phyloP scores from a whole-genome alignment of 1,140 invertebrate genomes.

The Stegodyphus dumicola region DNA sequence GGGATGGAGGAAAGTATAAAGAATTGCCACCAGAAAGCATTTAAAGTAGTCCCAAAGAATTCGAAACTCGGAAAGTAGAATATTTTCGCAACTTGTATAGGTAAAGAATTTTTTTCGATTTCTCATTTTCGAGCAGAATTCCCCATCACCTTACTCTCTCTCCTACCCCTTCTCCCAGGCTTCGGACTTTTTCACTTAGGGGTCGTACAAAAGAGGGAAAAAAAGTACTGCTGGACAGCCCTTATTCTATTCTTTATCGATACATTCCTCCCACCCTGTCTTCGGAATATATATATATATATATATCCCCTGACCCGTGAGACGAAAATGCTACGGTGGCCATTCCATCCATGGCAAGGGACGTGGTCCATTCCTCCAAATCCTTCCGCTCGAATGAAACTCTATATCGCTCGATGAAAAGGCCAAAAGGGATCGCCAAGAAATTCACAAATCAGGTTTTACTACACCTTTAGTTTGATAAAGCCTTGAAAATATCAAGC shows the following conservation, averaged over 20 bases:
- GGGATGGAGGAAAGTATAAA: conserved; percentile 32
- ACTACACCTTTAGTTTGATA: no score
- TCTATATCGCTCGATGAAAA: neutral
- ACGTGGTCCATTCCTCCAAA: conserved; percentile 37
- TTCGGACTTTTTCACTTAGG: neutral
- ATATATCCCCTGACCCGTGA: conserved; percentile 2
- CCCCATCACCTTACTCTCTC: neutral
- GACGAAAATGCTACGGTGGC: conserved; percentile 39
- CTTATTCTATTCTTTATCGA: conserved; percentile 44
- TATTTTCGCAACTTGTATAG: conserved; percentile 42
- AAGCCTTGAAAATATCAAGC: no score
- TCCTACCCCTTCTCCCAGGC: neutral
- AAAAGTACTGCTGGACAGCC: conserved; percentile 11
- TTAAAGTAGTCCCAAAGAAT: conserved; percentile 47
- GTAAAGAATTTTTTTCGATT: conserved; percentile 46
- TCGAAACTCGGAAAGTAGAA: conserved; percentile 37
- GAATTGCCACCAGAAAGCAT: conserved; percentile 41
- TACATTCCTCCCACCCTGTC: conserved; percentile 12
- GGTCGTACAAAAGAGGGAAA: neutral
- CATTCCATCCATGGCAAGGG: conserved; percentile 23
- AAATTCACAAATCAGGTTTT: neutral
- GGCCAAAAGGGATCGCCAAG: neutral
- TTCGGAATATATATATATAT: neutral
- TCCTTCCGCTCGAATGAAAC: conserved; percentile 19
- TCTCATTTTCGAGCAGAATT: conserved; percentile 12